Evolutionary conservation across 2,888 invertebrate species (phyloP).

Genomic region (Lycocerus yunnanus): DNA sequence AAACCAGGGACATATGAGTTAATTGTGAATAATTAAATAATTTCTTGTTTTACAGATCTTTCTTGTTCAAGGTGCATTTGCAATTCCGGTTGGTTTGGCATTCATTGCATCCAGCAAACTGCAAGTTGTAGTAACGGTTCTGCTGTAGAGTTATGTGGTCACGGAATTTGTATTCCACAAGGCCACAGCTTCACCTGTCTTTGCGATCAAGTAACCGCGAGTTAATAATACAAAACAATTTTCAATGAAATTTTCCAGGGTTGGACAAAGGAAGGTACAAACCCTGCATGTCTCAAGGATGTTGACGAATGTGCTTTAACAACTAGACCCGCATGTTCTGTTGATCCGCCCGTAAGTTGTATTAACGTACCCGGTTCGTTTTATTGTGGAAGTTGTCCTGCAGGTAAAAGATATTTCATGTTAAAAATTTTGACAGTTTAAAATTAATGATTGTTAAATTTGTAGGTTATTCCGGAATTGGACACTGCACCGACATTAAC

Average conservation of each 20-base stretch:
- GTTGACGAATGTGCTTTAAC: constrained; percentile 83
- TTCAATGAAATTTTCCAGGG: constrained; percentile 58
- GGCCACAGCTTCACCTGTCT: constrained; percentile 75
- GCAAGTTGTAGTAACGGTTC: constrained; percentile 75
- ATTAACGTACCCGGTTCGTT: constrained; percentile 90
- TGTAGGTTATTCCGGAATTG: constrained; percentile 83
- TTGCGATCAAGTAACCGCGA: constrained; percentile 72
- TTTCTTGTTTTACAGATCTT: neutral
- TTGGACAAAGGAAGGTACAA: constrained; percentile 76
- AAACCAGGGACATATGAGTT: constrained; percentile 78
- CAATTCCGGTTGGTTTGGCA: constrained; percentile 76
- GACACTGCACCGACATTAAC: constrained; percentile 85
- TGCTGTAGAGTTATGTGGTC: constrained; percentile 80
- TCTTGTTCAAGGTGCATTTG: constrained; percentile 70
- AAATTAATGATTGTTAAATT: neutral
- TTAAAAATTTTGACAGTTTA: accelerated
- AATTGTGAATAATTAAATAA: constrained; percentile 31
- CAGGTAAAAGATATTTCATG: constrained; percentile 55
- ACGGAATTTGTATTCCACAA: constrained; percentile 80
- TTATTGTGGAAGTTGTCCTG: constrained; percentile 85
- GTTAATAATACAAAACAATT: neutral
- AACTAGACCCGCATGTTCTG: constrained; percentile 73
- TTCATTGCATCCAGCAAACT: constrained; percentile 77
- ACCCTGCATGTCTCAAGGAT: constrained; percentile 79
- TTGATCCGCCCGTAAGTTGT: constrained; percentile 79